Conservation (phyloP, 2,888 invertebrate genomes). For the Athetis lepigone region DNA sequence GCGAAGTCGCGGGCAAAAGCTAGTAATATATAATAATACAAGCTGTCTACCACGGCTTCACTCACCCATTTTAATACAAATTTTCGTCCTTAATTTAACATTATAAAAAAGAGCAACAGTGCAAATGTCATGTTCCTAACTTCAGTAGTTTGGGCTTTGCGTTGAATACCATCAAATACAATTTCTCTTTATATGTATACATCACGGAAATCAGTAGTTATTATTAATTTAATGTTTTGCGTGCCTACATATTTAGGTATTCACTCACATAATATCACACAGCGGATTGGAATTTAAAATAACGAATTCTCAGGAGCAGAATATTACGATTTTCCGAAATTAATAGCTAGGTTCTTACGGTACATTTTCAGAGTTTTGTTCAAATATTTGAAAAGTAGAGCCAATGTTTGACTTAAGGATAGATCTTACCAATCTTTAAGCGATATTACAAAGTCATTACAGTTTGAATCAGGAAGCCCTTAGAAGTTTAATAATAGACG, state of each 20-base stretch:
- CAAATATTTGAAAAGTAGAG: conserved; percentile 49
- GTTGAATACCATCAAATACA: too few relatives aligned
- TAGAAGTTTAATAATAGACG: conserved; percentile 39
- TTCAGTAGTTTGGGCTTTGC: too few relatives aligned
- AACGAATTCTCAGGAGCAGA: conserved; percentile 6
- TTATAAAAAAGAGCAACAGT: too few relatives aligned
- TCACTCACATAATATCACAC: neutral
- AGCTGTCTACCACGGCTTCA: too few relatives aligned
- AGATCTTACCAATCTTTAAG: conserved; percentile 47
- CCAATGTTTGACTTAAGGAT: conserved; percentile 45
- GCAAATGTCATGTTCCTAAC: too few relatives aligned
- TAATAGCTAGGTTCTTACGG: conserved; percentile 11
- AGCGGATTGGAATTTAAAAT: conserved; percentile 23
- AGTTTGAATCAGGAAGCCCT: conserved; percentile 34
- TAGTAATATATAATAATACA: too few relatives aligned
- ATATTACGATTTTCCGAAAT: conserved; percentile 34
- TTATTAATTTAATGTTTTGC: conserved; percentile 27
- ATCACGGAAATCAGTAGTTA: conserved; percentile 23
- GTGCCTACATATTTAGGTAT: neutral
- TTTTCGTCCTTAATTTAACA: too few relatives aligned
- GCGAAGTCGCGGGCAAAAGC: too few relatives aligned
- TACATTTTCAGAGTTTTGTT: conserved; percentile 25
- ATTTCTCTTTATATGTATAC: too few relatives aligned
- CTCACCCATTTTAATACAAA: too few relatives aligned
- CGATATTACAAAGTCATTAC: conserved; percentile 48